A percentile compares a stretch with the other conserved stretches of the same genome.
Evolutionary conservation across 2,113 vertebrate species (phyloP).

Genomic region (Nothoprocta perdicaria): DNA sequence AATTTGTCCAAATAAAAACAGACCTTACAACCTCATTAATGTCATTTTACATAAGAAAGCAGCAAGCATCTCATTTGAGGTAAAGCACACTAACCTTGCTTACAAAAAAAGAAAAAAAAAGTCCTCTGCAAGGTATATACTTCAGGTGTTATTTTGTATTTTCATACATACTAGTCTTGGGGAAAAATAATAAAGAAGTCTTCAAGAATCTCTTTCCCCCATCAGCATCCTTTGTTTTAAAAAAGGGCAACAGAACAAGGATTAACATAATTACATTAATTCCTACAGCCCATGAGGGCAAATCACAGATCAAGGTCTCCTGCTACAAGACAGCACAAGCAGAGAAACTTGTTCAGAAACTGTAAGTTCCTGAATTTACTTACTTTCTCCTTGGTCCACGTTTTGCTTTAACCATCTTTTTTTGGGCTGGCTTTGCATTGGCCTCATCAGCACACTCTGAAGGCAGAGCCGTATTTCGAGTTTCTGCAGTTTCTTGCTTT

Average conservation of each 20-base stretch:
- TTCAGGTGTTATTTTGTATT: not conserved
- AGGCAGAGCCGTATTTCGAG: constrained; percentile 49
- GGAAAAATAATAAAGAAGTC: not conserved
- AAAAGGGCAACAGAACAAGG: not conserved
- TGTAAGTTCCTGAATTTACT: constrained; percentile 48
- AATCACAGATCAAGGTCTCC: not conserved
- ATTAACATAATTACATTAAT: not conserved
- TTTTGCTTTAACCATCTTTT: constrained; percentile 77
- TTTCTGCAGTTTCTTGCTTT: constrained; percentile 75
- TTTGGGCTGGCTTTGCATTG: constrained; percentile 71
- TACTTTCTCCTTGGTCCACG: constrained; percentile 82
- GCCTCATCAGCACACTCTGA: constrained; percentile 47
- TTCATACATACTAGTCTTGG: not conserved
- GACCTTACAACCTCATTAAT: not conserved
- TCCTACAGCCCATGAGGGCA: not conserved
- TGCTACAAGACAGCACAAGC: not conserved
- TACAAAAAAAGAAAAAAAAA: not conserved
- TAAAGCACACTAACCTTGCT: not conserved
- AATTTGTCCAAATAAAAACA: not conserved
- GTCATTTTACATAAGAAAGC: not conserved
- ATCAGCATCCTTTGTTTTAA: not conserved
- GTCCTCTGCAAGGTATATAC: not conserved
- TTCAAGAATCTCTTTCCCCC: not conserved
- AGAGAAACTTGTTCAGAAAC: too few relatives aligned
- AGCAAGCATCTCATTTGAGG: not conserved